Evolutionary conservation across 1,140 invertebrate species (phyloP).

Genomic region (Oppia nitens): DNA sequence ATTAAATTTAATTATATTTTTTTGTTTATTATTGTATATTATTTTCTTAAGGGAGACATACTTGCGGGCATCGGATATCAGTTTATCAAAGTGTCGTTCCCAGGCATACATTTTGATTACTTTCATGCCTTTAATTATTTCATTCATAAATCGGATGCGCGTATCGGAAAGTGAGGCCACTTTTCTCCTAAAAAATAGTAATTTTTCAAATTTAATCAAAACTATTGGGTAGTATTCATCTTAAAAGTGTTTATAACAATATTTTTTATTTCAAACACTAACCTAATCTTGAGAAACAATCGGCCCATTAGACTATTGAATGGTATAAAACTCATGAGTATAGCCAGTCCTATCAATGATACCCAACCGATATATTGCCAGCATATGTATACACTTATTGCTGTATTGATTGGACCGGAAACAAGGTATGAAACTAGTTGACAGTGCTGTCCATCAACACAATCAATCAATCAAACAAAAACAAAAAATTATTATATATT

Average conservation of each 20-base stretch:
- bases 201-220: too few species aligned
- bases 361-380: slow-evolving; percentile 25
- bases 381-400: slow-evolving; percentile 29
- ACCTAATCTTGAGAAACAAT: slow-evolving; percentile 11
- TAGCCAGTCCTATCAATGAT: slow-evolving; percentile 29
- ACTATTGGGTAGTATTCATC: too few species aligned
- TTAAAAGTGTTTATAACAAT: too few species aligned
- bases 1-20: neutral
- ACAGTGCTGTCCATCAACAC: slow-evolving; percentile 27
- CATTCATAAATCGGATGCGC: slow-evolving; percentile 44
- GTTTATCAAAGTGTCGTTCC: slow-evolving; percentile 54
- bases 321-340: slow-evolving; percentile 32
- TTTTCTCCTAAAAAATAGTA: too few species aligned
- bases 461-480: neutral
- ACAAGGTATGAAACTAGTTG: slow-evolving; percentile 25
- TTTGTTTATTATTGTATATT: neutral
- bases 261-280: too few species aligned
- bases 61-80: slow-evolving; percentile 39
- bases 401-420: slow-evolving; percentile 49
- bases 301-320: slow-evolving; percentile 24
- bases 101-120: slow-evolving; percentile 62
- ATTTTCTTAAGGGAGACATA: slow-evolving; percentile 16
- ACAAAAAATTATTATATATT: too few species aligned
- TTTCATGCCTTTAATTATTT: slow-evolving; percentile 70
- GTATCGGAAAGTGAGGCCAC: neutral